Base-by-base conservation (phyloP, 2,888 invertebrate genomes). In the Eupithecia pulchellata region DNA sequence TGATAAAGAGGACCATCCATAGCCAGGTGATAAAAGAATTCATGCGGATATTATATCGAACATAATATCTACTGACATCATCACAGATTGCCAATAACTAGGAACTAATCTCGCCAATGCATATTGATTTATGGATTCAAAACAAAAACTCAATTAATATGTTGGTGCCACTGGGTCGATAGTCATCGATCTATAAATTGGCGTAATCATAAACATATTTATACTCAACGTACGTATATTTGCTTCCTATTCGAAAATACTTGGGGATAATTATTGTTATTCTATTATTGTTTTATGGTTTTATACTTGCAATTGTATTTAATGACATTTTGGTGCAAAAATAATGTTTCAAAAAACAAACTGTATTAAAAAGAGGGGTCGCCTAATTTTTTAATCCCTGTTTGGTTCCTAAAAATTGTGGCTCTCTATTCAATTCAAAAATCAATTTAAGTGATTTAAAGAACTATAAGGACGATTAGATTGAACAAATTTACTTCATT, bases 81-180 rank as follows among this genome's bases (percentile, higher is more conserved):
- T 67, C 20, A 58, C 13, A 66, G 29, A 66, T 52, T 69, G 58
- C 36, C 47, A 68, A 63, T 72, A 72, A 69, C 63, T 63, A 66
- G 72, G 72, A 72, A 69, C 47, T 72, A 66, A 68, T 72, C 58
- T 68, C 17, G 64, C 30, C 55, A 71, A 68, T 62, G 25, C 47
- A 61, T 39, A 68, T 66, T 68, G 68, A 69, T 69, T 72, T 68
- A 68, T 72, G 58, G 58, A 64, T 65, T 52, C 30, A 5, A 60
- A 58, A 72, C 72, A 72, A 72, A 72, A 72, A 72, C 66, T 52
- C 66, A 72, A 72, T 72, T 68, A 68, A 62, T 57, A 58, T 57
- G 55, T 17, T 25, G 70, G 14, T 64, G 42, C 60, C 29, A 60
- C n/a, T 61, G 25, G 36, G 39, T 61, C 60, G 32, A 55, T 62